Conservation (phyloP, 2,797 vertebrate genomes). For the Centroberyx gerrardi region DNA sequence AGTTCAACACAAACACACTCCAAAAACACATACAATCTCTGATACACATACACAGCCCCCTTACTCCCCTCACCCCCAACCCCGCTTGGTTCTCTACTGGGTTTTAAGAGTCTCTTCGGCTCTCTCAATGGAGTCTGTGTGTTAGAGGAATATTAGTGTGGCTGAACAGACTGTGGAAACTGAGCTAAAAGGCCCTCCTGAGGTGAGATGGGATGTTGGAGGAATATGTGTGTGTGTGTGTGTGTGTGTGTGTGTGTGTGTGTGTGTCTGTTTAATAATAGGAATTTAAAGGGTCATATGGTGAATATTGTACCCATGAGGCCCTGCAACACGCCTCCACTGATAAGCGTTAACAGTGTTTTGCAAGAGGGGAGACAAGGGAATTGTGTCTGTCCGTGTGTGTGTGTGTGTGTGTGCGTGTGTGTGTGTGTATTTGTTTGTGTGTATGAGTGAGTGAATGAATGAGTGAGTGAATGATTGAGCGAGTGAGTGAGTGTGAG, state of each 20-base stretch:
- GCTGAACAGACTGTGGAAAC: conserved; percentile 53
- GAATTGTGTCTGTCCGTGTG: conserved; percentile 8
- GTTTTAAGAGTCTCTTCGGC: conserved; percentile 32
- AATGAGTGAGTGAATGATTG: background rate
- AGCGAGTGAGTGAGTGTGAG: conserved; percentile 1
- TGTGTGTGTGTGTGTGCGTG: background rate
- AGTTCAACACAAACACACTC: background rate
- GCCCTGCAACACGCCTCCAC: conserved; percentile 1
- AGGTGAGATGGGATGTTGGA: conserved; percentile 14
- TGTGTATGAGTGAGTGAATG: background rate
- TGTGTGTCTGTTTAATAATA: conserved; percentile 4
- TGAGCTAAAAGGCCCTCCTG: conserved; percentile 38
- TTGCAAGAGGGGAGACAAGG: background rate
- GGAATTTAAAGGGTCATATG: conserved; percentile 22
- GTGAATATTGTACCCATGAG: conserved; percentile 30
- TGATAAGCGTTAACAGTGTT: background rate
- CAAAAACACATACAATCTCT: background rate
- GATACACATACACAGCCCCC: background rate
- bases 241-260: conserved; percentile 9
- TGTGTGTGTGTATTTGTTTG: background rate
- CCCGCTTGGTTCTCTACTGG: conserved; percentile 7
- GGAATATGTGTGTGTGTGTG: conserved; percentile 1
- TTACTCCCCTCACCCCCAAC: background rate
- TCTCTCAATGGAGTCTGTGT: conserved; percentile 40
- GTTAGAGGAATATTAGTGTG: conserved; percentile 55